phyloP scores from a whole-genome alignment of 2,113 vertebrate genomes.

The Thymallus thymallus region DNA sequence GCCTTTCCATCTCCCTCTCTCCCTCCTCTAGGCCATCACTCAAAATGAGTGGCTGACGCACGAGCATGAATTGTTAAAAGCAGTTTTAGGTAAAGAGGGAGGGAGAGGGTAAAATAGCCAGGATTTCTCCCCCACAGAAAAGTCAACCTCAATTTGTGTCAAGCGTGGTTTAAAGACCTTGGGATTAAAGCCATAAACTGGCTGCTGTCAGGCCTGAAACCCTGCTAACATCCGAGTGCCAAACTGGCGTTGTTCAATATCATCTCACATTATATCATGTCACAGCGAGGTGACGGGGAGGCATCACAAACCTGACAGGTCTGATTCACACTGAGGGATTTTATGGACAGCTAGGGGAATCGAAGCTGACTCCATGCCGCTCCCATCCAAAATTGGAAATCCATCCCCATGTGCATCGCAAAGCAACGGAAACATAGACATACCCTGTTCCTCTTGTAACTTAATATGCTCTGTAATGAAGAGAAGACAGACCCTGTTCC shows the following conservation, averaged over 20 bases:
- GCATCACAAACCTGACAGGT: slow-evolving; percentile 89
- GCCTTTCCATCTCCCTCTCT: slow-evolving; percentile 22
- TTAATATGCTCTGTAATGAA: too few relatives aligned
- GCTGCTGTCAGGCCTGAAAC: slow-evolving; percentile 94
- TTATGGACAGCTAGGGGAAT: slow-evolving; percentile 85
- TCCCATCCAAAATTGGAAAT: slow-evolving; percentile 79
- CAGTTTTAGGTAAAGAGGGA: slow-evolving; percentile 85
- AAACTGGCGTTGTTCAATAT: slow-evolving; percentile 90
- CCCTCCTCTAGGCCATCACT: slow-evolving; percentile 80
- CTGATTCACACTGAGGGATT: slow-evolving; percentile 91
- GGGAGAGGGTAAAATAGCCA: slow-evolving; percentile 51
- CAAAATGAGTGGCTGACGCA: slow-evolving; percentile 81
- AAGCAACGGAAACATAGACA: too few relatives aligned
- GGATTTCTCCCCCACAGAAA: slow-evolving; percentile 71
- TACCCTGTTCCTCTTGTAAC: too few relatives aligned
- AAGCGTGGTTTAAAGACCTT: slow-evolving; percentile 95
- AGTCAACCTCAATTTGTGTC: slow-evolving; percentile 99
- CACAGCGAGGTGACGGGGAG: slow-evolving; percentile 88
- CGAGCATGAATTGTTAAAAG: slow-evolving; percentile 87
- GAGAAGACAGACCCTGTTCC: too few relatives aligned
- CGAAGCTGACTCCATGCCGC: slow-evolving; percentile 84
- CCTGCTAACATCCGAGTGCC: slow-evolving; percentile 65
- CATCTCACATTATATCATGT: slow-evolving; percentile 97
- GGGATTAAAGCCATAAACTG: slow-evolving; percentile 98
- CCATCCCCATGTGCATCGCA: slow-evolving; percentile 64